These are phyloP conservation scores for Ginglymostoma cirratum DNA, from an alignment of 2,113 vertebrate species.

Conservation along the genomic window DNA sequence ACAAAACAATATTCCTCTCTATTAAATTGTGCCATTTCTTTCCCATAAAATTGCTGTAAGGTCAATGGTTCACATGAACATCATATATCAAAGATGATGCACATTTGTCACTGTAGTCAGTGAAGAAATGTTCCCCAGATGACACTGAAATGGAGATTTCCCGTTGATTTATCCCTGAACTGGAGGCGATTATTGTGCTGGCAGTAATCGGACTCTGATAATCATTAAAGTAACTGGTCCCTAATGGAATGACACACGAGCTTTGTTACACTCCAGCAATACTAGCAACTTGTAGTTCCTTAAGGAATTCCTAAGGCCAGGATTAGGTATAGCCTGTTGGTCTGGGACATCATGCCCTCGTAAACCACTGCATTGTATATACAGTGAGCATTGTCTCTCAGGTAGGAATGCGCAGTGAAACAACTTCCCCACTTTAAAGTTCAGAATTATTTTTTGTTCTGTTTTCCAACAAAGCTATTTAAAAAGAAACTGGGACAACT, in stretches of 20 bases:
- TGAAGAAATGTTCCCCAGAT: not conserved
- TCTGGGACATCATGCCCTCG: not conserved
- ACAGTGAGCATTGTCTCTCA: not conserved
- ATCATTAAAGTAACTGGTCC: constrained; percentile 28
- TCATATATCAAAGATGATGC: not conserved
- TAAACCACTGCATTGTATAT: not conserved
- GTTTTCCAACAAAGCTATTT: not conserved
- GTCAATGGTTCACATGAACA: not conserved
- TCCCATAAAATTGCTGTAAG: not conserved
- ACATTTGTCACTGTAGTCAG: not conserved
- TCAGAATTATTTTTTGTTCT: not conserved
- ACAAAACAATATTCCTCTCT: not conserved
- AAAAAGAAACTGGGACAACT: not conserved
- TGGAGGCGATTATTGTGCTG: not conserved
- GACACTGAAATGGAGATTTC: not conserved
- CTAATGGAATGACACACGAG: constrained; percentile 29
- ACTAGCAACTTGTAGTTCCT: not conserved
- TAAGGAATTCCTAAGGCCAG: not conserved
- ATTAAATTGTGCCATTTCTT: constrained; percentile 4
- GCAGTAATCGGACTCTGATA: constrained; percentile 15
- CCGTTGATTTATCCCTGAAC: not conserved
- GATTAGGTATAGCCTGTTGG: not conserved
- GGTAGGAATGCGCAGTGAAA: not conserved
- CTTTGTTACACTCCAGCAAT: not conserved
- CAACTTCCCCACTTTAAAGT: not conserved